phyloP scores from a whole-genome alignment of 2,797 vertebrate species.

The Cyprinodon diabolis region DNA sequence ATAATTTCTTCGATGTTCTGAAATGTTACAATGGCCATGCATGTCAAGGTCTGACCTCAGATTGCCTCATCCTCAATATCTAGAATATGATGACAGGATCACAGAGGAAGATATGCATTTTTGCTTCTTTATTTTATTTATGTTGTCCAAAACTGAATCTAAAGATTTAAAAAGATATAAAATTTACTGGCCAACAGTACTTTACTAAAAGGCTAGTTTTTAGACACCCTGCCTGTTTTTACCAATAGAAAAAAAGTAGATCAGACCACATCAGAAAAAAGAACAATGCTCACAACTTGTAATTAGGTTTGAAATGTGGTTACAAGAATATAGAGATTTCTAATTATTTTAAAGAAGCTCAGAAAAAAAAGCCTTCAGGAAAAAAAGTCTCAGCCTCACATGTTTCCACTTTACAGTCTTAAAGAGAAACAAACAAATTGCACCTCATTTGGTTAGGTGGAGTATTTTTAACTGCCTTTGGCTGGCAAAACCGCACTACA shows the following conservation, averaged over 20 bases:
- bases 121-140: conserved; percentile 5
- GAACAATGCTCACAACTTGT: conserved; percentile 74
- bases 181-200: conserved; percentile 37
- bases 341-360: conserved; percentile 74
- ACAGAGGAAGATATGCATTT: neutral
- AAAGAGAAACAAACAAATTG: conserved; percentile 86
- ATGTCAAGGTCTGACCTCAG: conserved; percentile 10
- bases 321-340: conserved; percentile 77
- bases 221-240: conserved; percentile 57
- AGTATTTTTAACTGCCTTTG: conserved; percentile 81
- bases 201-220: conserved; percentile 61
- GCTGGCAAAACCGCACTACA: conserved; percentile 69
- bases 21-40: neutral
- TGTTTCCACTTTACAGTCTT: conserved; percentile 83
- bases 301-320: conserved; percentile 81
- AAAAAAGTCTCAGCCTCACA: conserved; percentile 77
- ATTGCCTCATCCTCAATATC: conserved; percentile 21
- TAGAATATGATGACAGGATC: neutral
- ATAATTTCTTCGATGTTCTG: no score
- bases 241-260: conserved; percentile 46
- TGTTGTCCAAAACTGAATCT: conserved; percentile 14
- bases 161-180: no score
- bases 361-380: conserved; percentile 65
- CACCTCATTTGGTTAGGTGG: conserved; percentile 79
- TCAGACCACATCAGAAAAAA: conserved; percentile 75